Evolutionary conservation across 1,140 invertebrate species (phyloP).

Genomic region (Tribolium castaneum): DNA sequence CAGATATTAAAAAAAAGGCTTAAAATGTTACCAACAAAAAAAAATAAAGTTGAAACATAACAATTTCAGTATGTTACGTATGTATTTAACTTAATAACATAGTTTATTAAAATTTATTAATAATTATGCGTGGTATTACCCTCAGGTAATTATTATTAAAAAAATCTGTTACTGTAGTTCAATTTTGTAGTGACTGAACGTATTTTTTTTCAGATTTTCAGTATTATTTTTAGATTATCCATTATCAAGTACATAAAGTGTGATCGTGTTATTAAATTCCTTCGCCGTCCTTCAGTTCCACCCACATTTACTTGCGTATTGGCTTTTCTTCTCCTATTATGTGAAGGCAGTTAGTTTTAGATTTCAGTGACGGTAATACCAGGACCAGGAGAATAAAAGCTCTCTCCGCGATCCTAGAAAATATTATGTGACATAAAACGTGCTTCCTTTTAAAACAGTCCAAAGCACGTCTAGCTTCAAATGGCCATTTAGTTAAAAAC

Average conservation of each 20-base stretch:
- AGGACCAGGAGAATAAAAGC: constrained; percentile 9
- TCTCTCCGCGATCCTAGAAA: not conserved
- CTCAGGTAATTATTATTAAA: no score
- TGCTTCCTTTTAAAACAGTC: constrained; percentile 13
- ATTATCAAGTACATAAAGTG: not conserved
- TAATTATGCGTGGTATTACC: no score
- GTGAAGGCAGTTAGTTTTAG: constrained; percentile 5
- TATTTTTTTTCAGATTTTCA: no score
- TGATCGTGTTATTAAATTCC: not conserved
- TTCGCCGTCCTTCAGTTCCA: not conserved
- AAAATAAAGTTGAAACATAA: no score
- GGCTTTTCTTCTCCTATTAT: constrained; percentile 8
- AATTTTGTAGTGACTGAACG: no score
- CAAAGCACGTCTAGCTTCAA: constrained; percentile 14
- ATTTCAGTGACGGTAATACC: not conserved
- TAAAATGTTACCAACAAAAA: no score
- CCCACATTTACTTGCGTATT: not conserved
- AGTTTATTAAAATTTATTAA: no score
- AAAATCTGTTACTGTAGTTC: no score
- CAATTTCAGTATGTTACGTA: no score
- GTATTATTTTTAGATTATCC: no score
- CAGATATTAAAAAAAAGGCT: no score
- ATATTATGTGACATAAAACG: constrained; percentile 30
- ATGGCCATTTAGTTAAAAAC: not conserved
- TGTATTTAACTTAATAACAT: no score